These are phyloP conservation scores for Myzus persicae DNA, from an alignment of 1,140 invertebrate species.

Conservation along the genomic window DNA sequence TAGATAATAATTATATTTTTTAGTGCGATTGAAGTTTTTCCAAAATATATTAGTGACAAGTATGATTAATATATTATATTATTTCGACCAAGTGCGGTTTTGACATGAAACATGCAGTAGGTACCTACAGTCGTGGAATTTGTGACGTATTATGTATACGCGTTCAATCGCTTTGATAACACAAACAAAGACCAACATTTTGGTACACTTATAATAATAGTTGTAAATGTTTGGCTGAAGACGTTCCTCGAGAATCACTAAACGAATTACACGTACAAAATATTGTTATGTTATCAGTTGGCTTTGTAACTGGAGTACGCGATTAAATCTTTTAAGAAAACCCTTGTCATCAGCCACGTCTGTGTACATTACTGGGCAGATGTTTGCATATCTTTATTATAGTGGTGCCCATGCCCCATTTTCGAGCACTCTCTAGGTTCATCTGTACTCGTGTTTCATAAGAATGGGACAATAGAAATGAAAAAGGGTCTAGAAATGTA, in stretches of 20 bases:
- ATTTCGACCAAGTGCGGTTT: not conserved
- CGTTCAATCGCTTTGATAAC: not conserved
- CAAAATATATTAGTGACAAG: not conserved
- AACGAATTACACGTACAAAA: not conserved
- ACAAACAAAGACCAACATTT: not conserved
- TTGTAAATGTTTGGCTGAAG: not conserved
- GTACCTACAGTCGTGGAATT: not conserved
- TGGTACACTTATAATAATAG: not conserved
- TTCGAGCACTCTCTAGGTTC: not conserved
- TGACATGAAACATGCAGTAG: not conserved
- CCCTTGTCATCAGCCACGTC: not conserved
- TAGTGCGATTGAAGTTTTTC: not conserved
- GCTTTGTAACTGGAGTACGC: not conserved
- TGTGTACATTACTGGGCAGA: not conserved
- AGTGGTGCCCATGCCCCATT: not conserved
- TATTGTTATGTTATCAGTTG: not conserved
- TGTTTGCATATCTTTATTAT: conserved; percentile 35
- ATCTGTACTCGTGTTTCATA: not conserved
- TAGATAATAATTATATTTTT: not conserved
- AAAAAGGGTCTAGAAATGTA: conserved; percentile 25
- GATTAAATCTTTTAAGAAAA: conserved; percentile 7
- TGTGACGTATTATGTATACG: not conserved
- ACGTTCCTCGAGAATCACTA: not conserved
- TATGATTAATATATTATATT: not conserved
- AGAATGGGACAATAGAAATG: conserved; percentile 10